Percentiles rank a stretch among this genome's conserved stretches.
Conservation (phyloP, 2,888 invertebrate genomes). For the Incurvaria masculella region DNA sequence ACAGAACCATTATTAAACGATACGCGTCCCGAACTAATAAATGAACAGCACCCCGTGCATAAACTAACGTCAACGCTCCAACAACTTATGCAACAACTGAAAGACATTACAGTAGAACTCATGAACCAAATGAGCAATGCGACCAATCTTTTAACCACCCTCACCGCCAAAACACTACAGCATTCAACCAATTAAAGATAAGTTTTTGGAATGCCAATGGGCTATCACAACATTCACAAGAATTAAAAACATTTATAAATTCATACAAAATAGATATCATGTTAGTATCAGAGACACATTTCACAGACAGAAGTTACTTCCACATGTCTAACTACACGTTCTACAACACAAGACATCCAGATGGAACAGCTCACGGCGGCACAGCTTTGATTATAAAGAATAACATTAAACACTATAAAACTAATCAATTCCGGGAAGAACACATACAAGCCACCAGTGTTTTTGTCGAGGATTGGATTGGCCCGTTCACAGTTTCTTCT, state of each 20-base stretch:
- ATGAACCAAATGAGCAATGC: no score
- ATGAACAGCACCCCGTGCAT: no score
- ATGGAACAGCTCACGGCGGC: conserved; percentile 16
- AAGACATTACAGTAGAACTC: no score
- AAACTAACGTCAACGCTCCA: no score
- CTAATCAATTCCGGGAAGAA: conserved; percentile 7
- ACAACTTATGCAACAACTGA: no score
- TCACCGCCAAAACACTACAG: conserved; percentile 3
- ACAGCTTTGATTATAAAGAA: conserved; percentile 13
- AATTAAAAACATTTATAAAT: conserved; percentile 11
- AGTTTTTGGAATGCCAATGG: conserved; percentile 11
- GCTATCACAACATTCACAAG: conserved; percentile 10
- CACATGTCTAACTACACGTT: conserved; percentile 17
- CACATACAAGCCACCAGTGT: conserved; percentile 13
- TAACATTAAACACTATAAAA: conserved; percentile 11
- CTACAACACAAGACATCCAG: conserved; percentile 21
- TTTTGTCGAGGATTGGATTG: conserved; percentile 4
- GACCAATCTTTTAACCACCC: no score
- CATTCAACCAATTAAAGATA: conserved; percentile 6
- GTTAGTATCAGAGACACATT: conserved; percentile 16
- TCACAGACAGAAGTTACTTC: conserved; percentile 12
- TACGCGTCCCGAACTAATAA: no score
- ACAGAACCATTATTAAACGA: no score
- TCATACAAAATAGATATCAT: conserved; percentile 8
- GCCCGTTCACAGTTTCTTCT: neutral